These are phyloP conservation scores for Diglossa cyanea DNA, from an alignment of 2,797 vertebrate genomes.

Conservation along the genomic window DNA sequence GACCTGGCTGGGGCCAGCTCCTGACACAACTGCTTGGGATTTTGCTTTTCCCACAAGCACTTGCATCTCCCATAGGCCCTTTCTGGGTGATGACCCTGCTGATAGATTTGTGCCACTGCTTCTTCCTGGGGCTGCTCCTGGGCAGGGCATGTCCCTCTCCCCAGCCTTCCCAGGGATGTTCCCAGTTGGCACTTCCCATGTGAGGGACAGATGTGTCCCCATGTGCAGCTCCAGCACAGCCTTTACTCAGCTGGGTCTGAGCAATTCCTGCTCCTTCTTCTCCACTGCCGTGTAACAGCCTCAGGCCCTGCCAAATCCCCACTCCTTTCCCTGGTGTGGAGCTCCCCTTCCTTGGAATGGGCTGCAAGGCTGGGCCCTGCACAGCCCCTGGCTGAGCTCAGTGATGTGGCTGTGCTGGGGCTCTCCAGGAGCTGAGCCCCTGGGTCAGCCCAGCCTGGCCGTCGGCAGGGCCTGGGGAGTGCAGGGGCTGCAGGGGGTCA, in stretches of 20 bases:
- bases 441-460: not conserved
- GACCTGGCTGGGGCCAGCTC: not conserved
- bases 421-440: not conserved
- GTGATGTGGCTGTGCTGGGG: not conserved
- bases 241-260: not conserved
- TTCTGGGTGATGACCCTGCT: not conserved
- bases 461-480: rapidly evolving
- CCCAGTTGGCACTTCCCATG: rapidly evolving
- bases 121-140: not conserved
- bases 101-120: not conserved
- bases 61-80: not conserved
- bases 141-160: not conserved
- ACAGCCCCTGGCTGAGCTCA: not conserved
- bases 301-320: not conserved
- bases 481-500: not conserved
- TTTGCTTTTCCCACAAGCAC: not conserved
- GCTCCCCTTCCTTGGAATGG: not conserved
- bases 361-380: not conserved
- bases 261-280: not conserved
- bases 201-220: not conserved
- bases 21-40: not conserved
- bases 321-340: not conserved
- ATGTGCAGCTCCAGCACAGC: not conserved
- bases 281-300: rapidly evolving
- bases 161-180: not conserved